Conservation (phyloP, 2,797 vertebrate genomes). For the Anabacerthia variegaticeps region DNA sequence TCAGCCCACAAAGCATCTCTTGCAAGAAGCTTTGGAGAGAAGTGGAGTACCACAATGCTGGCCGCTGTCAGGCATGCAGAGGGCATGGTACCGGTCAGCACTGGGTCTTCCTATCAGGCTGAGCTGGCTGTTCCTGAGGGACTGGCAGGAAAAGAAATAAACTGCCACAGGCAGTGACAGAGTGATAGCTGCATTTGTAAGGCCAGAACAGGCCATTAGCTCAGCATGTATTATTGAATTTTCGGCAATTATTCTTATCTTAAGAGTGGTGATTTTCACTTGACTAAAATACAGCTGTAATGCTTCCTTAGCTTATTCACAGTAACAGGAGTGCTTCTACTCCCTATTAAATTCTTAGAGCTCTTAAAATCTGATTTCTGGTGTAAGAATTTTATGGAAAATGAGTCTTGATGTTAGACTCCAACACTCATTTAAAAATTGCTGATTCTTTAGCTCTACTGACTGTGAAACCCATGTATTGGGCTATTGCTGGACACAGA, state of each 20-base stretch:
- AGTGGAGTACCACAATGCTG: fast-evolving
- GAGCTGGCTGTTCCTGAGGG: neutral
- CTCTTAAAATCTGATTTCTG: conserved; percentile 22
- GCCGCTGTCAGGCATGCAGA: neutral
- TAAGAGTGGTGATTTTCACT: neutral
- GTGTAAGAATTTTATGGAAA: neutral
- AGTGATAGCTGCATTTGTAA: neutral
- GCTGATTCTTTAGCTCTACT: neutral
- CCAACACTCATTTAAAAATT: neutral
- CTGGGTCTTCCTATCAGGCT: neutral
- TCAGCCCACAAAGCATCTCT: neutral
- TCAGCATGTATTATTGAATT: neutral
- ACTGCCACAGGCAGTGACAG: neutral
- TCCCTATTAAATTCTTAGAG: neutral
- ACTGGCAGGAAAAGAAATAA: neutral
- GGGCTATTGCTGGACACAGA: neutral
- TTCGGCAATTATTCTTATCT: neutral
- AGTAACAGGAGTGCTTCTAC: neutral
- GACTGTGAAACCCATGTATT: neutral
- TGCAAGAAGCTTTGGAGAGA: neutral
- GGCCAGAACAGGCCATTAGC: neutral
- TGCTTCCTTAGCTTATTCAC: neutral
- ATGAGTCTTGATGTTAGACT: conserved; percentile 1
- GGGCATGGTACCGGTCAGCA: neutral
- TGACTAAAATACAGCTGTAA: neutral